Evolutionary conservation across 2,888 invertebrate genomes (phyloP).

Genomic region (Erynnis tages): DNA sequence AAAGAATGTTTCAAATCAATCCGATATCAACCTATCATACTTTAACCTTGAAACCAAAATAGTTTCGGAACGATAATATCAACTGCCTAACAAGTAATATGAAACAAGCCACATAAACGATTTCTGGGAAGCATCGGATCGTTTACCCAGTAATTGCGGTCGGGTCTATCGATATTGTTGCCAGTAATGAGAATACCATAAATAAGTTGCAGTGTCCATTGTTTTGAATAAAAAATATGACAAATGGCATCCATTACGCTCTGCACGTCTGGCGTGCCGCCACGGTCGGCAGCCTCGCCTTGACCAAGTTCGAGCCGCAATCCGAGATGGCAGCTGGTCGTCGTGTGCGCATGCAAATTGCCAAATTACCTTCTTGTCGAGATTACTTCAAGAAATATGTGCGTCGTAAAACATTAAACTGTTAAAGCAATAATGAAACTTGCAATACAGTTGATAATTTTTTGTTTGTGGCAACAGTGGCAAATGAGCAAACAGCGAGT

Average conservation of each 20-base stretch:
- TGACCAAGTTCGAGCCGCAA: constrained; percentile 70
- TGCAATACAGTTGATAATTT: too few species aligned
- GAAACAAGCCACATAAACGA: constrained; percentile 3
- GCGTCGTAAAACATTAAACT: background rate
- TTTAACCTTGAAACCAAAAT: too few species aligned
- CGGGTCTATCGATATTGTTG: constrained; percentile 12
- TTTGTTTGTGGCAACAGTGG: too few species aligned
- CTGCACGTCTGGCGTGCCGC: constrained; percentile 62
- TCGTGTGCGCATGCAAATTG: constrained; percentile 54
- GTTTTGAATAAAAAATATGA: constrained; percentile 64
- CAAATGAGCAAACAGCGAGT: too few species aligned
- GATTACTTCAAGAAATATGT: constrained; percentile 43
- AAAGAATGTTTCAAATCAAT: background rate
- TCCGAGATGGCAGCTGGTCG: constrained; percentile 53
- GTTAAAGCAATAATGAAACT: too few species aligned
- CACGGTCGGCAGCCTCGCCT: constrained; percentile 73
- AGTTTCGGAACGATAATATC: too few species aligned
- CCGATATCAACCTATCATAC: too few species aligned
- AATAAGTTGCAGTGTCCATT: constrained; percentile 45
- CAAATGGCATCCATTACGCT: constrained; percentile 58
- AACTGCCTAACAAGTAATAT: background rate
- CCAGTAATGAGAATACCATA: constrained; percentile 31
- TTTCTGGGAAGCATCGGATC: constrained; percentile 10
- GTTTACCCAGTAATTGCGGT: constrained; percentile 13
- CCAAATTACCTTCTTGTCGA: constrained; percentile 43